phyloP scores from a whole-genome alignment of 1,140 invertebrate species.

The Adoxophyes honmai region DNA sequence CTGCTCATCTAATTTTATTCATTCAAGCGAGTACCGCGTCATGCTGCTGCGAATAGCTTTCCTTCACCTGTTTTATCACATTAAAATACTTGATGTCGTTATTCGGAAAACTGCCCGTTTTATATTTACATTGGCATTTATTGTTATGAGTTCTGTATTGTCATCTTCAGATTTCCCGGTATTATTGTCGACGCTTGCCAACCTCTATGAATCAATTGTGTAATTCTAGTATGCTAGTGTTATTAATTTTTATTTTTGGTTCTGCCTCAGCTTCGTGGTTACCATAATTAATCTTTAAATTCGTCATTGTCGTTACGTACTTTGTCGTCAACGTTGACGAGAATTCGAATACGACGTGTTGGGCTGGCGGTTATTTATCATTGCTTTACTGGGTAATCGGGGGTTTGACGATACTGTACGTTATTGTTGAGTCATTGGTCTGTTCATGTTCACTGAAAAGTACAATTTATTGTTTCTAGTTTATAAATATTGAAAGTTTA shows the following conservation, averaged over 20 bases:
- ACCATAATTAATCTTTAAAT: too few relatives aligned
- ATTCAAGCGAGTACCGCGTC: background rate
- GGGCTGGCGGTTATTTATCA: too few relatives aligned
- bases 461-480: too few relatives aligned
- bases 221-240: slow-evolving; percentile 6
- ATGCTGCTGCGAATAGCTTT: slow-evolving; percentile 3
- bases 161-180: background rate
- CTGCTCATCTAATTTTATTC: background rate
- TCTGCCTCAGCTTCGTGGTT: too few relatives aligned
- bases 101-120: background rate
- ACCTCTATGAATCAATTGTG: background rate
- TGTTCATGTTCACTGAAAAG: too few relatives aligned
- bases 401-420: too few relatives aligned
- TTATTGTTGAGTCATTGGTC: too few relatives aligned
- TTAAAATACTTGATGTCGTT: background rate
- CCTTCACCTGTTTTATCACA: background rate
- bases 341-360: too few relatives aligned
- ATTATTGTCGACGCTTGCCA: background rate
- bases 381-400: too few relatives aligned
- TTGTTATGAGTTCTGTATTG: background rate
- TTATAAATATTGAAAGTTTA: too few relatives aligned
- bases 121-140: slow-evolving; percentile 7
- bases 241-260: background rate
- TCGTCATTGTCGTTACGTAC: too few relatives aligned
- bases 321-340: too few relatives aligned